Percentiles rank a stretch among this genome's conserved stretches.
Conservation (phyloP, 1,140 invertebrate genomes). For the Cephus cinctus region DNA sequence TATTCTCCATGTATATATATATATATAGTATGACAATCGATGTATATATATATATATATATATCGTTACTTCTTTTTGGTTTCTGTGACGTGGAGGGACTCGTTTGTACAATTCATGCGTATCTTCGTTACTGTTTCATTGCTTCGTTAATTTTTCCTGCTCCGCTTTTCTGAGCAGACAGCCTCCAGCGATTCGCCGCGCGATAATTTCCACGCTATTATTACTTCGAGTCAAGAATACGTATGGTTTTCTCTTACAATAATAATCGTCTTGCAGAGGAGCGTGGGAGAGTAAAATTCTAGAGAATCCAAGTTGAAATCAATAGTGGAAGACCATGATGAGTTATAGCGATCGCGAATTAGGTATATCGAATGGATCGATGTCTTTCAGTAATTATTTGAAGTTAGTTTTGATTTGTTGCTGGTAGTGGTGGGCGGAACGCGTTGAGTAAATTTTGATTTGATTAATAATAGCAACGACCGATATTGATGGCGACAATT, state of each 20-base stretch:
- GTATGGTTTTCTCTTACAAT: not conserved
- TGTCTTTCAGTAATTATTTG: too few species aligned
- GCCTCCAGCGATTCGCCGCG: conserved; percentile 38
- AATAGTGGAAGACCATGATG: too few species aligned
- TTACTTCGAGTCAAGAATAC: conserved; percentile 13
- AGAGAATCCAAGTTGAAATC: too few species aligned
- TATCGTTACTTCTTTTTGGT: conserved; percentile 35
- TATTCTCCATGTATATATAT: conserved; percentile 44
- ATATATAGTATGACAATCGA: conserved; percentile 18
- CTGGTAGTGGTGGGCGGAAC: too few species aligned
- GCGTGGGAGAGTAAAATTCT: too few species aligned
- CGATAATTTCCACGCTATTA: conserved; percentile 6
- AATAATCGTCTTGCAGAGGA: too few species aligned
- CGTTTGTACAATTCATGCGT: conserved; percentile 56
- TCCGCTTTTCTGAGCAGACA: conserved; percentile 35
- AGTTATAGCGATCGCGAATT: too few species aligned
- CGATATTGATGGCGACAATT: too few species aligned
- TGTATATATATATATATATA: conserved; percentile 12
- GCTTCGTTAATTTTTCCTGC: conserved; percentile 45
- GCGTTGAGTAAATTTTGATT: too few species aligned
- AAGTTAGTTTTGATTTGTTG: too few species aligned
- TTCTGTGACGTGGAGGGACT: conserved; percentile 56
- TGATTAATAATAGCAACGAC: too few species aligned
- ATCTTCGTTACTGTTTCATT: conserved; percentile 53
- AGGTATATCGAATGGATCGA: too few species aligned